Evolutionary conservation across 2,113 vertebrate species (phyloP).

Genomic region (Paradisaea rubra): DNA sequence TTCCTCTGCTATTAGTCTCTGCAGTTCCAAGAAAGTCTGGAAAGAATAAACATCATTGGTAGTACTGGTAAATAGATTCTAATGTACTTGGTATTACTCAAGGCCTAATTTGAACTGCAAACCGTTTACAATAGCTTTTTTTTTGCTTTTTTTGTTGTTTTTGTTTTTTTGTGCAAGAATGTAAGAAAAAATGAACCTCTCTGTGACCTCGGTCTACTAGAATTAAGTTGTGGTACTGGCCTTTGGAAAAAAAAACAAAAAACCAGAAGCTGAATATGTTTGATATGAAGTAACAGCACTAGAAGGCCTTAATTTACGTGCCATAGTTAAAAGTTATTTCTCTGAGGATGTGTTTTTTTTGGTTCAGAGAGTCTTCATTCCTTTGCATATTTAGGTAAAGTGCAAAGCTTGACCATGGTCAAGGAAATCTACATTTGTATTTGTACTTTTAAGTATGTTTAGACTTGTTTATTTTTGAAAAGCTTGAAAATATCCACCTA

Average conservation of each 20-base stretch:
- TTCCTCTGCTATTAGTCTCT: background rate
- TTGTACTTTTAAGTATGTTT: background rate
- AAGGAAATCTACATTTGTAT: background rate
- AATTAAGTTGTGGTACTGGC: background rate
- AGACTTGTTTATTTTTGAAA: background rate
- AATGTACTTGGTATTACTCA: background rate
- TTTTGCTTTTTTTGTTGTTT: background rate
- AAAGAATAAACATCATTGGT: background rate
- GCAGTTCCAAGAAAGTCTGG: background rate
- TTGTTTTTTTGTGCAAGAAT: background rate
- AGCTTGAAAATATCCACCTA: background rate
- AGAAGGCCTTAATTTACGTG: background rate
- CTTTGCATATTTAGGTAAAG: background rate
- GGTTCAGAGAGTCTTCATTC: background rate
- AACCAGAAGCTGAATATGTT: background rate
- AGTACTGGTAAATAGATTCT: background rate
- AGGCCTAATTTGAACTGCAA: background rate
- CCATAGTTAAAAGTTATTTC: background rate
- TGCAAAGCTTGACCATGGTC: background rate
- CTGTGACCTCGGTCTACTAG: background rate
- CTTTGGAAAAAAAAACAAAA: background rate
- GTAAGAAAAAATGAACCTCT: background rate
- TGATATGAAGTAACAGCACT: background rate
- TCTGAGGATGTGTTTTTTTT: background rate
- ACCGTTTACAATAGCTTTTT: background rate